Evolutionary conservation across 2,888 invertebrate species (phyloP), one percentile per base, ranked within the genome.

Genomic region (Slavum lentiscoides): DNA sequence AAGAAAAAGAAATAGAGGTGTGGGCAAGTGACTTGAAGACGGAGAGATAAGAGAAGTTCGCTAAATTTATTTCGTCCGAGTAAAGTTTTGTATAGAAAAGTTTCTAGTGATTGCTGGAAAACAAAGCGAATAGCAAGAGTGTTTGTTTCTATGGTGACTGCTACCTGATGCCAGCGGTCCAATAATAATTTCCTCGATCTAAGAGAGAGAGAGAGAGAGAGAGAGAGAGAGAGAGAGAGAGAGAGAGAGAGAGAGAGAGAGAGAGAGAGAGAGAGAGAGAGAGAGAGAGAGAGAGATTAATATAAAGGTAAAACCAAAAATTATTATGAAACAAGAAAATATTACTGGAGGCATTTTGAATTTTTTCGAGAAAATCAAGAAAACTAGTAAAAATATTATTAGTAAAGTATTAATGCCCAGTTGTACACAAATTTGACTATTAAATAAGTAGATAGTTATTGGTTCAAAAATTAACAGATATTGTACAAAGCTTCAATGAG

Each of bases 41-140:
- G 15, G 61, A 58, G 39, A 49, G 49, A 59, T 21, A 62, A 11
- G 23, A 23, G 30, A 23, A 66, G 55, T 58, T 75, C 58, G 21
- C 39, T 17, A 66, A 67, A 75, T 75, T 67, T 58, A 75, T 75
- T 67, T 75, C 55, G 19, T 21, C 39, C 39, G 19, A 67, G 39
- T 58, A 66, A 75, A 75, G 74, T 75, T 75, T 66, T 66, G 58
- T 39, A 43, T 23, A n/a, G 4, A 67, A 74, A 75, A 75, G 55
- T 75, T 66, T 58, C 23, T 75, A 39, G 39, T 75, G 39, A 75
- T 59, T 75, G 58, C 74, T 39, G 19, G 19, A 66, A 39, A 43
- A 23, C 21, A 11, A 67, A 67, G 74, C 39, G 23, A 75, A 75
- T 67, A 67, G 23, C 43, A 58, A 74, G 66, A 43, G 39, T 39